These are phyloP conservation scores for Tenebrio molitor DNA, from an alignment of 1,140 invertebrate genomes.

Conservation along the genomic window DNA sequence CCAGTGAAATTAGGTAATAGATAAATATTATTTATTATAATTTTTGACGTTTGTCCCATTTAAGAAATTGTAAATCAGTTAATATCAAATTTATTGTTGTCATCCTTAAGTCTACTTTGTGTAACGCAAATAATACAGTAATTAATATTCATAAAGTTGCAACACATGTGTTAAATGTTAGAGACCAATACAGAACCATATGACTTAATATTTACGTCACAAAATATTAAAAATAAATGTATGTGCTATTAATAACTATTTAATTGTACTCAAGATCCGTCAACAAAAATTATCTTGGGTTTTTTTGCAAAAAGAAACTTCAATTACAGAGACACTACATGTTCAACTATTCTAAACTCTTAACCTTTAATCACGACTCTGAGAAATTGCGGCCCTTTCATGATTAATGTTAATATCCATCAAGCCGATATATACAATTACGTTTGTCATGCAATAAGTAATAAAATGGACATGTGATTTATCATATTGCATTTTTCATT, in stretches of 20 bases:
- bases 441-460: constrained; percentile 26
- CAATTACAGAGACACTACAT: too few species aligned
- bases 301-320: not conserved
- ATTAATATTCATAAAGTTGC: constrained; percentile 20
- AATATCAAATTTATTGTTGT: too few species aligned
- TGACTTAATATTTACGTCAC: constrained; percentile 33
- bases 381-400: constrained; percentile 2
- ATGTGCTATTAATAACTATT: not conserved
- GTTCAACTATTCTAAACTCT: not conserved
- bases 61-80: too few species aligned
- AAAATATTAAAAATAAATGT: not conserved
- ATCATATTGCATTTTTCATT: constrained; percentile 20
- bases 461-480: constrained; percentile 9
- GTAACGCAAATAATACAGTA: constrained; percentile 28
- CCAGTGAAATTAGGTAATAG: too few species aligned
- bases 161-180: constrained; percentile 20
- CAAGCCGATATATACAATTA: not conserved
- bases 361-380: constrained; percentile 8
- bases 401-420: constrained; percentile 28
- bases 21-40: too few species aligned
- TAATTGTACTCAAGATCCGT: constrained; percentile 11
- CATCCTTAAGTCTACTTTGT: too few species aligned
- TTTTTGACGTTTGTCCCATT: too few species aligned
- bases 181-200: constrained; percentile 9
- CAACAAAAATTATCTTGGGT: not conserved